A percentile compares a stretch with the other conserved stretches of the same genome.
These are phyloP conservation scores for Alexandromys fortis DNA, from an alignment of 2,113 vertebrate genomes.

Conservation along the genomic window DNA sequence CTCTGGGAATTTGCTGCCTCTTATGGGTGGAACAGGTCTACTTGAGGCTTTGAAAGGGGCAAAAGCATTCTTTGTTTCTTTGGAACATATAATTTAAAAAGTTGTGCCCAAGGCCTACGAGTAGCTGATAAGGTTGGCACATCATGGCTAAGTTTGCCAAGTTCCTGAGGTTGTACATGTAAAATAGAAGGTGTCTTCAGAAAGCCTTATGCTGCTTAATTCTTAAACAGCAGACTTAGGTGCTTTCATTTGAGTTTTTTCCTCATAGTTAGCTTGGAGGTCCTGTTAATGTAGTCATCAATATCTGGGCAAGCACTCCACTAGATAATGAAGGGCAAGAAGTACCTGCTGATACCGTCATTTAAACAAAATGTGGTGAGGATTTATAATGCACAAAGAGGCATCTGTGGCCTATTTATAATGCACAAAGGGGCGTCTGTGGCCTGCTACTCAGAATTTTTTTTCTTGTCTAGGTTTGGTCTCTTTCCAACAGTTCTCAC, in stretches of 20 bases:
- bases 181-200: background rate
- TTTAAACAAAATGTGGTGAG: background rate
- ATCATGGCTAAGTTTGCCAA: background rate
- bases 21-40: background rate
- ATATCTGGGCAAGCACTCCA: background rate
- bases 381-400: background rate
- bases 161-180: background rate
- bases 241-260: background rate
- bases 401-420: background rate
- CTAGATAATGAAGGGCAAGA: background rate
- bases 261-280: background rate
- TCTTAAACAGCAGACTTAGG: background rate
- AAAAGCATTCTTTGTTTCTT: background rate
- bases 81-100: background rate
- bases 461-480: background rate
- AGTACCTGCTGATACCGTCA: background rate
- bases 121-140: background rate
- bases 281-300: background rate
- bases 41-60: background rate
- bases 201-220: background rate
- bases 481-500: slow-evolving; percentile 52
- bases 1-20: background rate
- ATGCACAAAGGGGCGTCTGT: background rate
- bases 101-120: slow-evolving; percentile 9
- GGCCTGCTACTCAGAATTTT: background rate